Evolutionary conservation across 2,113 vertebrate species (phyloP).

Genomic region (Epinephelus fuscoguttatus): DNA sequence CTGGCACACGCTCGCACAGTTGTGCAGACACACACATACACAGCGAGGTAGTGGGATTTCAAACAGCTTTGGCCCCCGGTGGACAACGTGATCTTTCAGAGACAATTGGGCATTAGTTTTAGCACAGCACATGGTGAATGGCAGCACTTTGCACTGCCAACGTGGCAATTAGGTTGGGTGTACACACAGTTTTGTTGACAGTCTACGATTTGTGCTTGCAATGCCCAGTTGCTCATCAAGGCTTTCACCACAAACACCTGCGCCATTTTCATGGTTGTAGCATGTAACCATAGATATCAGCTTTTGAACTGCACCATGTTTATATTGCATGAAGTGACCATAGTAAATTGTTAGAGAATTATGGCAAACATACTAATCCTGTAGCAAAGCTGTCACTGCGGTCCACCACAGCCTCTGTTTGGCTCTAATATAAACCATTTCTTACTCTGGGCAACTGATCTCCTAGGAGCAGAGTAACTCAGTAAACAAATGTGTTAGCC

Average conservation of each 20-base stretch:
- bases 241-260: not conserved
- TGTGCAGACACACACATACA: not conserved
- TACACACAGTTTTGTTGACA: conserved; percentile 8
- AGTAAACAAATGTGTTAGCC: conserved; percentile 17
- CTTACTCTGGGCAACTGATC: conserved; percentile 14
- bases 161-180: conserved; percentile 7
- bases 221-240: conserved; percentile 15
- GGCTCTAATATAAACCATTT: conserved; percentile 44
- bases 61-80: not conserved
- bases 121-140: conserved; percentile 1
- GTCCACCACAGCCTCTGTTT: conserved; percentile 36
- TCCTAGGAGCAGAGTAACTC: conserved; percentile 15
- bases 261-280: conserved; percentile 16
- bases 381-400: conserved; percentile 30
- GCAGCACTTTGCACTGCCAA: conserved; percentile 1
- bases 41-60: conserved; percentile 4
- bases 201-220: conserved; percentile 10
- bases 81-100: conserved; percentile 20
- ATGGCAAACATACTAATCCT: conserved; percentile 18
- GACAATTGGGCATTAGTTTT: conserved; percentile 4
- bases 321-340: not conserved
- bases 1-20: not conserved
- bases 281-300: not conserved
- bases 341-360: not conserved
- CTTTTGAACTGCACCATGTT: not conserved